Conservation (phyloP, 1,140 invertebrate species). For the Venturia canescens region DNA sequence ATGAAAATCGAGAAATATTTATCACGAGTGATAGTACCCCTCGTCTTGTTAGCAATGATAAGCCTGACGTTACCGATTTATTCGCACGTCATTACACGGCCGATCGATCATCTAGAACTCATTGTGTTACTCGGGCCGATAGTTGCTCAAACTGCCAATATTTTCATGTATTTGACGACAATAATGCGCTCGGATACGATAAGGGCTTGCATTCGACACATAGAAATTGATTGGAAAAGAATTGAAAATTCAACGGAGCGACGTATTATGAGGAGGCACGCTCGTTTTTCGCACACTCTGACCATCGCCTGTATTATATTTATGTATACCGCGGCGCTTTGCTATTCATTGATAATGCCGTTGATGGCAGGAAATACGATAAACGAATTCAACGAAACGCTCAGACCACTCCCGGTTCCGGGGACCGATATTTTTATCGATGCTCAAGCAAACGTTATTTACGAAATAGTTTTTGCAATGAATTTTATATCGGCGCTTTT, state of each 20-base stretch:
- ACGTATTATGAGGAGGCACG: slow-evolving; percentile 19
- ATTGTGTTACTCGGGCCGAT: no score
- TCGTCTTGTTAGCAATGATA: no score
- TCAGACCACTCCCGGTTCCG: slow-evolving; percentile 57
- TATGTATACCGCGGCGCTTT: slow-evolving; percentile 53
- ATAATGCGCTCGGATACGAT: slow-evolving; percentile 22
- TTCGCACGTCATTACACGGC: no score
- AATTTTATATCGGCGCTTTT: slow-evolving; percentile 54
- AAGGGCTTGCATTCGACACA: slow-evolving; percentile 51
- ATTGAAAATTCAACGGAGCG: slow-evolving; percentile 36
- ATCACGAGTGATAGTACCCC: no score
- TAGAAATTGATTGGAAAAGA: slow-evolving; percentile 57
- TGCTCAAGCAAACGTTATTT: slow-evolving; percentile 44
- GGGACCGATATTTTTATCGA: slow-evolving; percentile 58
- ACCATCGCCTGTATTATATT: slow-evolving; percentile 50
- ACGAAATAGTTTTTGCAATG: slow-evolving; percentile 54
- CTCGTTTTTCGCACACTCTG: slow-evolving; percentile 44
- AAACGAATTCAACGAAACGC: slow-evolving; percentile 45
- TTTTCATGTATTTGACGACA: background rate
- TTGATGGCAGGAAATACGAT: slow-evolving; percentile 17
- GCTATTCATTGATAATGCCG: slow-evolving; percentile 37
- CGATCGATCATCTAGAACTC: no score
- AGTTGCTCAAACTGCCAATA: no score
- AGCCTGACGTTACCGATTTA: no score
- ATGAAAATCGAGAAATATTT: no score